Conservation (phyloP, 2,888 invertebrate genomes). For the Xanthia icteritia region DNA sequence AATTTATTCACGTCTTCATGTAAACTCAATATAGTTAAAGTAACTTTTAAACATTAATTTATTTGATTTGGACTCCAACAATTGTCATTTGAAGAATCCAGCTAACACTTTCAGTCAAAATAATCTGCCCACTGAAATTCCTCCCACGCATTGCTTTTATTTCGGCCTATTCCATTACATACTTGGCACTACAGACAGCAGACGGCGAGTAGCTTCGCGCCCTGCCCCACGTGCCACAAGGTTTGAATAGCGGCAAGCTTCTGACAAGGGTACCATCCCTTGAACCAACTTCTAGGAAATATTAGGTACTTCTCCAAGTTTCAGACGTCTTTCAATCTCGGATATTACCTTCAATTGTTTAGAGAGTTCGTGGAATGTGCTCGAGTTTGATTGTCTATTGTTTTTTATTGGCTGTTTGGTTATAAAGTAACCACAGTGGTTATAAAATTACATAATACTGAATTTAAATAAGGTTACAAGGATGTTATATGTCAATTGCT, state of each 20-base stretch:
- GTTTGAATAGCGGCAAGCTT: slow-evolving; percentile 40
- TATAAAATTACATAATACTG: background rate
- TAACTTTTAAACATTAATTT: background rate
- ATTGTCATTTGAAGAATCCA: background rate
- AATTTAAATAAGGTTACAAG: background rate
- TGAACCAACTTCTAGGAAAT: slow-evolving; percentile 45
- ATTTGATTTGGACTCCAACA: slow-evolving; percentile 6
- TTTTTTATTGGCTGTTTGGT: background rate
- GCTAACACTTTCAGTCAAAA: background rate
- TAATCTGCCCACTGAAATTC: slow-evolving; percentile 4
- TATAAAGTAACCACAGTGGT: too few relatives aligned
- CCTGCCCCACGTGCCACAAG: background rate
- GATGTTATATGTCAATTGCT: background rate
- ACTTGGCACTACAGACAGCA: slow-evolving; percentile 6
- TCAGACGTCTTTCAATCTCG: slow-evolving; percentile 35
- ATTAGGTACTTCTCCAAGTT: slow-evolving; percentile 34
- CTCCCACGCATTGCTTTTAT: slow-evolving; percentile 34
- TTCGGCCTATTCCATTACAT: slow-evolving; percentile 47
- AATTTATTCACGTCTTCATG: slow-evolving; percentile 8
- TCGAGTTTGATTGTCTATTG: background rate
- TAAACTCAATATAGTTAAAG: background rate
- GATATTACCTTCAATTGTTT: slow-evolving; percentile 14
- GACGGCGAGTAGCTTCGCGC: background rate
- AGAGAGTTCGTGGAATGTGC: background rate
- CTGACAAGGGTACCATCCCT: slow-evolving; percentile 54